These are phyloP conservation scores for Eriocheir sinensis DNA, from an alignment of 1,140 invertebrate genomes.

Conservation along the genomic window DNA sequence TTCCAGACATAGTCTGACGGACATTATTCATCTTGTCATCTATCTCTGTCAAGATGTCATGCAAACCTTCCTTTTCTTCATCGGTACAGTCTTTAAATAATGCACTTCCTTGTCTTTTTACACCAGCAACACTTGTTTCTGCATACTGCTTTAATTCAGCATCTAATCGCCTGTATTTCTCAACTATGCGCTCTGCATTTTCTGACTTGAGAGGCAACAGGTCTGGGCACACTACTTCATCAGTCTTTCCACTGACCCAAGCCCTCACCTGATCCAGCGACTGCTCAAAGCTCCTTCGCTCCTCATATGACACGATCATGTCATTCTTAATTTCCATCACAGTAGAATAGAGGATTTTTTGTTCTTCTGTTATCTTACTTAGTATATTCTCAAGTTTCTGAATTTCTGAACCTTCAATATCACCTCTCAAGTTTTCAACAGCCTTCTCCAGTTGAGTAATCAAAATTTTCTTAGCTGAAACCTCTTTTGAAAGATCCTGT, in stretches of 20 bases:
- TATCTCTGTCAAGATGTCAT: conserved; percentile 83
- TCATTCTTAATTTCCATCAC: conserved; percentile 87
- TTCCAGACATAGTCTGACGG: conserved; percentile 83
- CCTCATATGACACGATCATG: conserved; percentile 86
- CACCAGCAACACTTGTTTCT: conserved; percentile 87
- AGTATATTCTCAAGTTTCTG: conserved; percentile 88
- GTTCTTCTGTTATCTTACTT: conserved; percentile 82
- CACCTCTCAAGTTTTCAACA: conserved; percentile 90
- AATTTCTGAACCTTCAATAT: conserved; percentile 90
- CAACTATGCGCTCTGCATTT: conserved; percentile 88
- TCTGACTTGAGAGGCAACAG: conserved; percentile 87
- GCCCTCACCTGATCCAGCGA: conserved; percentile 89
- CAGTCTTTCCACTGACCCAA: conserved; percentile 90
- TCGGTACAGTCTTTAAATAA: conserved; percentile 91
- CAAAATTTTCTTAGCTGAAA: conserved; percentile 91
- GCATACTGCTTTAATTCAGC: conserved; percentile 90
- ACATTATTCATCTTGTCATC: conserved; percentile 82
- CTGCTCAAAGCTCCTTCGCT: conserved; percentile 89
- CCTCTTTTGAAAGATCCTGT: conserved; percentile 89
- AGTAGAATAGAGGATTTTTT: conserved; percentile 80
- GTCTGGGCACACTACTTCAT: conserved; percentile 85
- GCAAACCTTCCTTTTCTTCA: conserved; percentile 84
- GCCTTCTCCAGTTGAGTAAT: conserved; percentile 92
- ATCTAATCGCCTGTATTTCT: conserved; percentile 88
- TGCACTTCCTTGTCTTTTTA: conserved; percentile 88